Evolutionary conservation across 2,797 vertebrate genomes (phyloP), one percentile per base, ranked within the genome.

Genomic region (Phyllotis vaccarum): DNA sequence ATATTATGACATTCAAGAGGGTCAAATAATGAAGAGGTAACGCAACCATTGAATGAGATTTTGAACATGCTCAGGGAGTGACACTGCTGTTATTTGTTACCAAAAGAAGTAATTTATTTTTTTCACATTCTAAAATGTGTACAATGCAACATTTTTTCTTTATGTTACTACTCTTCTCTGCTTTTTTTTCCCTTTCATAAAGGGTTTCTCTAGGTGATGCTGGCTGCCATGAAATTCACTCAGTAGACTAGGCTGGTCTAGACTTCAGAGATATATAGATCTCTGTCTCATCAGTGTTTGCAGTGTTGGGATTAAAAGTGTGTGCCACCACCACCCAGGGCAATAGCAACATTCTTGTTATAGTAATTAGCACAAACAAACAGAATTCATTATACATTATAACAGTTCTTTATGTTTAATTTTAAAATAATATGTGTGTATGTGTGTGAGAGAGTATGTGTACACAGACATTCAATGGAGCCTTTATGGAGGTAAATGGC

Each of bases 41-140:
- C 2, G 16, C 1, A 9, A 3, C 12, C 21, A 24, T 21, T 81
- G 46, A 54, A 9, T 74, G n/a, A 56, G 56, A 54, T 24, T 0
- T 6, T 31, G 16, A 62, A 19, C 2, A 10, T 46, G 5, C 40
- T 12, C n/a, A 29, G 14, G 34, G 49, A 89, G 27, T 62, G 24
- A 12, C 43, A 34, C 1, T 64, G 17, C 3, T 2, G 54, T 60
- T 78, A 19, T 83, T 62, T 74, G 3, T 40, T 82, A 52, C 46
- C 37, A 79, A 95, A 34, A 58, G 56, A 95, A 94, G 86, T 74
- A 12, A 60, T 54, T 74, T 46, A 16, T 31, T 78, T 81, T 12
- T 91, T 37, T 56, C 46, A 27, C 5, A n/a, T 86, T 56, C 43
- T 56, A 62, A 78, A 52, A 2, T 31, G 7, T 75, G 82, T 96